Base-by-base conservation (phyloP, 1,140 invertebrate species). In the Leptinotarsa undecemlineata region DNA sequence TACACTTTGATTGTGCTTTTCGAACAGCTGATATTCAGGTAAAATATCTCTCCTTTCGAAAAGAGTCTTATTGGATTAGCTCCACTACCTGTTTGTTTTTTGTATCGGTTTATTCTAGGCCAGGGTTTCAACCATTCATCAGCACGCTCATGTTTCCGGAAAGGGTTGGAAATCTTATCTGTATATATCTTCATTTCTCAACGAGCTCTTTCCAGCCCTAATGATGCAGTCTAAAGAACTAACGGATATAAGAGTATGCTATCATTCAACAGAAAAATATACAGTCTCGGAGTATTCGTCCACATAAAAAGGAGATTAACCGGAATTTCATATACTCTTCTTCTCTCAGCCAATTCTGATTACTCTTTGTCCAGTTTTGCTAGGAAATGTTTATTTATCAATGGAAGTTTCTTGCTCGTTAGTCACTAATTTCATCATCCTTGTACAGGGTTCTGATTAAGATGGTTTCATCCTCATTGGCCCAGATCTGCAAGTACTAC, bases 161-260 rank as follows among this genome's bases (percentile, higher is more conserved):
- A 57, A 57, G 51, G 51, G 51, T 57, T 57, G 51, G 51, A 57
- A 6, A 15, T 57, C 15, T 57, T 26, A 64, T 26, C 21, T n/a
- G 48, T 11, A 76, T 78, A 76, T 57, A 76, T 76, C 77, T 76
- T 78, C 72, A 78, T 76, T 78, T 73, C 33, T 47, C 23, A 63
- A 33, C 71, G 62, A 62, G 60, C 62, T 78, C 73, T 72, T 68
- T 62, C 72, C 74, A 76, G 74, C 68, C 74, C 68, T 76, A 78
- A 78, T 76, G 77, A 78, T 72, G 67, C 48, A 67, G 77, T 72
- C 74, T 78, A 74, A 74, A 60, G 64, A 78, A 69, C 76, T 78
- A 78, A 75, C 76, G 74, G 74, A 78, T 78, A 78, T 78, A 76
- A 76, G 76, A 78, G 74, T 76, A 76, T 74, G 77, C 74, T 68